Percentiles rank a stretch among this genome's conserved stretches.
Conservation (phyloP, 2,113 vertebrate species). For the Leptocoma aspasia region DNA sequence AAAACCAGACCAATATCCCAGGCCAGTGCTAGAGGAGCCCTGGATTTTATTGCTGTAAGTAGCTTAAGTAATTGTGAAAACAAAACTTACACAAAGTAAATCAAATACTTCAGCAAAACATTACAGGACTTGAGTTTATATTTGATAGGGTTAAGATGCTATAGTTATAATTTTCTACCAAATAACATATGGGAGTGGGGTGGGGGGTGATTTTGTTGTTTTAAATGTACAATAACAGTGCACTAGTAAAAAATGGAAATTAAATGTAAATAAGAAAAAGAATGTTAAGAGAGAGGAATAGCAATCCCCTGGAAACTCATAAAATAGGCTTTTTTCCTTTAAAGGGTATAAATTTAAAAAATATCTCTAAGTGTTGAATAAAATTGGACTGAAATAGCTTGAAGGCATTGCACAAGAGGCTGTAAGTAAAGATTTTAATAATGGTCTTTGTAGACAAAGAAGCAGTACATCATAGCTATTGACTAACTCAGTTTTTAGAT, state of each 20-base stretch:
- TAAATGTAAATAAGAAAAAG: neutral
- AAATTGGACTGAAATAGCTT: neutral
- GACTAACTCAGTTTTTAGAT: neutral
- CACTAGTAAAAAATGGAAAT: neutral
- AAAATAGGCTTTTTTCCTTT: neutral
- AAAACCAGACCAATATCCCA: neutral
- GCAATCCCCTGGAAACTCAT: neutral
- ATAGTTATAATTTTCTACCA: neutral
- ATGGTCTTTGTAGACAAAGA: neutral
- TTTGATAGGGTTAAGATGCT: neutral
- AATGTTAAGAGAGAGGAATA: neutral
- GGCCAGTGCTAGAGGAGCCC: neutral
- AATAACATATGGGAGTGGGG: neutral
- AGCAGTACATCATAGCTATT: neutral
- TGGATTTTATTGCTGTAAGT: neutral
- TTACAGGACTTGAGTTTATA: neutral
- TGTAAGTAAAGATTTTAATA: neutral
- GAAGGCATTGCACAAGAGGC: neutral
- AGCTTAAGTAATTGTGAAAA: neutral
- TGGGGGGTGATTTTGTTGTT: neutral
- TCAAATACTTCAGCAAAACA: neutral
- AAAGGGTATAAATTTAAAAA: neutral
- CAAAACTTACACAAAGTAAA: neutral
- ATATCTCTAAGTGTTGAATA: neutral
- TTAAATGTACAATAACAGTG: neutral